Percentiles rank a stretch among this genome's conserved stretches.
These are phyloP conservation scores for Danio albolineatus DNA, from an alignment of 2,797 vertebrate genomes.

Conservation along the genomic window DNA sequence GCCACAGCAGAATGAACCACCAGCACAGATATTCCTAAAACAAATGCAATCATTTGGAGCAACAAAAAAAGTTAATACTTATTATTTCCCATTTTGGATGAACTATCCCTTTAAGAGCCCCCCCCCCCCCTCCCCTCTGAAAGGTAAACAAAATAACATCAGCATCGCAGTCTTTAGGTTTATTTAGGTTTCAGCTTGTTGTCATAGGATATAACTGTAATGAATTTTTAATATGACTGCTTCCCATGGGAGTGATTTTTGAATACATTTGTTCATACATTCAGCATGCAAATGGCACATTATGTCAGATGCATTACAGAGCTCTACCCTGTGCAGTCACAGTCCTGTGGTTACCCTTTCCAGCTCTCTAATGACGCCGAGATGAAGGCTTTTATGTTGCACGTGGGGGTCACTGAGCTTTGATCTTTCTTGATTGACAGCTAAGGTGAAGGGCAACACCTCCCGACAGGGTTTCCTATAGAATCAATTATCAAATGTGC, in stretches of 20 bases:
- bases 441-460: slow-evolving; percentile 52
- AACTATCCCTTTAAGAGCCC: neutral
- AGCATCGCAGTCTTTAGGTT: neutral
- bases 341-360: slow-evolving; percentile 42
- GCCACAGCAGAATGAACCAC: no score
- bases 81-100: neutral
- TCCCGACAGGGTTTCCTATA: slow-evolving; percentile 32
- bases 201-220: neutral
- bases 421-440: slow-evolving; percentile 53
- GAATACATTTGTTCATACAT: neutral
- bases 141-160: slow-evolving; percentile 10
- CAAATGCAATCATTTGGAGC: neutral
- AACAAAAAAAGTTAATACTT: neutral
- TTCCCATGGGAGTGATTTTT: slow-evolving; percentile 11
- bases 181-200: neutral
- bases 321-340: neutral
- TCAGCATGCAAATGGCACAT: slow-evolving; percentile 22
- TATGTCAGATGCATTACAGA: slow-evolving; percentile 22
- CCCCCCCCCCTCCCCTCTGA: neutral
- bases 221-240: slow-evolving; percentile 1
- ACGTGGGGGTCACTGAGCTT: slow-evolving; percentile 48
- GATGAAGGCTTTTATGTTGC: slow-evolving; percentile 56
- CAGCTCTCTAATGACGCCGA: slow-evolving; percentile 53
- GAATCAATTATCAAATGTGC: slow-evolving; percentile 47
- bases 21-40: neutral